These are phyloP conservation scores for Limnothrissa miodon DNA, from an alignment of 2,113 vertebrate species.

Conservation along the genomic window DNA sequence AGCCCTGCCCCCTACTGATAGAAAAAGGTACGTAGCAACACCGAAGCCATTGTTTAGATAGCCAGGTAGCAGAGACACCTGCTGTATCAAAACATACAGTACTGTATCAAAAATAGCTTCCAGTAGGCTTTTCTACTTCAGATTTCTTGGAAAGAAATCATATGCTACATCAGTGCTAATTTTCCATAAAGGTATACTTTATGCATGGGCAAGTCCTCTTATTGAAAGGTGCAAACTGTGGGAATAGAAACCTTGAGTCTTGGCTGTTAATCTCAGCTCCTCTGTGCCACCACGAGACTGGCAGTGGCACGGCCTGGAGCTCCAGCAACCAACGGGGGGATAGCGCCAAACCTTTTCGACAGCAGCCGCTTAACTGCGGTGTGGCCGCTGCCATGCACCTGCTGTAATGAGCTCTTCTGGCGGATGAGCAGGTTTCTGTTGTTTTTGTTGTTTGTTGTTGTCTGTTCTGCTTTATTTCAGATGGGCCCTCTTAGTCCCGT, in stretches of 20 bases:
- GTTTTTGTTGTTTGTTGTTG: slow-evolving; percentile 38
- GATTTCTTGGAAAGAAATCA: neutral
- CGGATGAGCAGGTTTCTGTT: neutral
- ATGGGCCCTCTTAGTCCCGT: neutral
- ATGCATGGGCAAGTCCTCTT: neutral
- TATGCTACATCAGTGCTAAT: neutral
- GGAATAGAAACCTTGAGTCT: neutral
- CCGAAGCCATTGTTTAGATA: neutral
- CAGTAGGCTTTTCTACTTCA: neutral
- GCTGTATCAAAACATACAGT: neutral
- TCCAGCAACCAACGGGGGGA: neutral
- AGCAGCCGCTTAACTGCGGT: neutral
- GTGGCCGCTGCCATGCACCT: neutral
- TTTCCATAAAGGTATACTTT: neutral
- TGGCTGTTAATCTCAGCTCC: neutral
- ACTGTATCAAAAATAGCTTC: neutral
- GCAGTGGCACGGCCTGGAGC: neutral
- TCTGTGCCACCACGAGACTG: neutral
- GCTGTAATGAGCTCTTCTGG: neutral
- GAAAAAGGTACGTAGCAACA: neutral
- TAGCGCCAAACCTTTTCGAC: neutral
- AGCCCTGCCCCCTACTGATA: neutral
- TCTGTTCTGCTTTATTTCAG: neutral
- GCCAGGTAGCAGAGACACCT: neutral
- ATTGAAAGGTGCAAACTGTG: neutral